Base-by-base conservation (phyloP, 2,888 invertebrate genomes). In the Ophraella communa region DNA sequence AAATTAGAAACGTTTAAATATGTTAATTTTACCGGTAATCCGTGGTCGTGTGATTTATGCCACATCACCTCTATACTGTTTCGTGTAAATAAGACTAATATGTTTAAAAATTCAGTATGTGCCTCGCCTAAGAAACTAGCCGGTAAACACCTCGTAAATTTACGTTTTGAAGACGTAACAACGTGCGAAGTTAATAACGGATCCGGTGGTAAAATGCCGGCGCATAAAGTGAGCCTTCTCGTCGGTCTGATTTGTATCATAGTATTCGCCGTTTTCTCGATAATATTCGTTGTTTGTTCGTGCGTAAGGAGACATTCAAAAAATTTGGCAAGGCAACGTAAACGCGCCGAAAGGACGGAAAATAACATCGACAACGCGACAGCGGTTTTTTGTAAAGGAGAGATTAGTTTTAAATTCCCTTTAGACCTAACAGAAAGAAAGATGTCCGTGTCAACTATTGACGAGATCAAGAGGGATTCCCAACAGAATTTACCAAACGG, bases 1-100 rank as follows among this genome's bases (percentile, higher is more conserved):
- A 83, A 87, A 66, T 77, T 91, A 54, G 88, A 89, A 75, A 84
- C 84, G 8, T 83, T 89, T 66, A 82, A 85, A 2, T 79, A 82
- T 35, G 80, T 89, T 1, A 81, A 85, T 74, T 79, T 91, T 55
- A 81, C 85, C n/a, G 84, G 84, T 55, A 91, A 91, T 76, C 84
- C 85, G n/a, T 91, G 89, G 89, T 83, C 85, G 10, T 91, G 91
- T 76, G 88, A 89, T 76, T 83, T 87, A 70, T 91, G 91, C 71
- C 86, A 88, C 64, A 85, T 86, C 21, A 84, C 84, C 14, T 81
- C 85, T 2, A 85, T 89, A 83, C 74, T 89, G 1, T 81, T 83
- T 42, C 86, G 85, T 66, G 84, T 87, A 78, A 83, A 86, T 54
- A 86, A 85, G n/a, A 85, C 85, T 1, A 84, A 84, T 11, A 76